Evolutionary conservation across 2,797 vertebrate genomes (phyloP), one percentile per base, ranked within the genome.

Genomic region (Sebastes wilsoni): DNA sequence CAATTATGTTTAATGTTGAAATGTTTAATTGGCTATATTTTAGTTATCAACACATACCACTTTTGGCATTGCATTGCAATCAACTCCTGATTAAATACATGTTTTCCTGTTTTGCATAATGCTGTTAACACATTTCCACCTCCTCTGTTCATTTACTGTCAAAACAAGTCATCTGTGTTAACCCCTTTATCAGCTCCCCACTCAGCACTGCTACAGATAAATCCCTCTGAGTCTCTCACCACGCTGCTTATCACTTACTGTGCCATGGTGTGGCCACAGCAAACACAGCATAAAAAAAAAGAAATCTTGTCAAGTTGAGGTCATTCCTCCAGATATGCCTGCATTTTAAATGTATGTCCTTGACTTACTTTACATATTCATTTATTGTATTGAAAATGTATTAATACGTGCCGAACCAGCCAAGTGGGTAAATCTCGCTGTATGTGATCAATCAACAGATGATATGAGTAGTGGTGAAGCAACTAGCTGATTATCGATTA

Each of bases 111-210:
- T 84, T 79, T 72, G 67, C 75, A 78, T 84, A 54, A 75, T 27
- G 11, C 65, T 61, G 61, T 78, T 79, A 81, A 72, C 61, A 86
- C 73, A 69, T 72, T 73, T 66, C 42, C 85, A 70, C 69, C 64
- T 82, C 67, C 27, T 71, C 66, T 73, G 72, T 66, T 79, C 70
- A 70, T 71, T 84, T 83, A 38, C 77, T 81, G 68, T 86, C 81
- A 87, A 82, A 90, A 77, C 79, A 76, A 87, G 72, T 79, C 64
- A 79, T 72, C 72, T 80, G 80, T 82, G 84, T 80, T 66, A 85
- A 81, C 76, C 68, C 62, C 62, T 90, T 78, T 73, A 81, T 84
- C 84, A 84, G 81, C 75, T 54, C 49, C 2, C 0, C 83, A 72
- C 83, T 84, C 86, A 60, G 80, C 79, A 11, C 56, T 8, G 79